Evolutionary conservation across 2,797 vertebrate species (phyloP).

Genomic region (Thalassophryne amazonica): DNA sequence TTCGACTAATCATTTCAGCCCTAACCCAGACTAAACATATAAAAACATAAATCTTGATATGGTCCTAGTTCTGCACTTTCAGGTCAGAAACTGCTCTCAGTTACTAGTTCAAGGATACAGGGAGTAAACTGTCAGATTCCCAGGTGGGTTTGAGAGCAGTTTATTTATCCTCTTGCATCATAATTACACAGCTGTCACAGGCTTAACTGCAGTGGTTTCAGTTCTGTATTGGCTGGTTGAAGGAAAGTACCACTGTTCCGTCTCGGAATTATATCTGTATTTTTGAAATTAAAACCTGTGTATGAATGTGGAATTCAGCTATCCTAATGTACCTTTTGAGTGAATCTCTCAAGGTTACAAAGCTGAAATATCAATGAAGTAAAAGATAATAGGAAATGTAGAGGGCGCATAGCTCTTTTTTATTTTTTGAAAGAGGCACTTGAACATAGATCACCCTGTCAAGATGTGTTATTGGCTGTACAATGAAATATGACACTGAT

Average conservation of each 20-base stretch:
- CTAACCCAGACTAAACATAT: no score
- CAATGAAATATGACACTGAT: conserved; percentile 42
- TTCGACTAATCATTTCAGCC: no score
- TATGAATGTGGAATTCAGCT: conserved; percentile 31
- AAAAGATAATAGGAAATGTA: conserved; percentile 33
- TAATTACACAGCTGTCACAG: neutral
- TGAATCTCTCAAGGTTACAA: conserved; percentile 41
- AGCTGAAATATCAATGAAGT: conserved; percentile 38
- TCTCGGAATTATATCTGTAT: neutral
- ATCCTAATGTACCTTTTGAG: conserved; percentile 14
- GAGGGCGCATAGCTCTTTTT: conserved; percentile 24
- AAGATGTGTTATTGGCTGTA: conserved; percentile 35
- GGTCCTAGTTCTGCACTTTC: no score
- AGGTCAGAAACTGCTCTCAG: no score
- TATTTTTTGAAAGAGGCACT: conserved; percentile 47
- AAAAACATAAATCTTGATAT: no score
- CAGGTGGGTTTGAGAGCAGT: neutral
- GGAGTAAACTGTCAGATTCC: neutral
- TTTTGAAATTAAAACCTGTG: conserved; percentile 6
- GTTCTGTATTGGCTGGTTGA: no score
- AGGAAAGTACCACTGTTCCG: neutral
- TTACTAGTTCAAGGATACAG: conserved; percentile 3
- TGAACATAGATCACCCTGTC: conserved; percentile 42
- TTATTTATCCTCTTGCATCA: conserved; percentile 9
- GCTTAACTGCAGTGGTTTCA: conserved; percentile 1